These are phyloP conservation scores for Caenorhabditis remanei DNA, from an alignment of 1,140 invertebrate genomes.

Conservation along the genomic window DNA sequence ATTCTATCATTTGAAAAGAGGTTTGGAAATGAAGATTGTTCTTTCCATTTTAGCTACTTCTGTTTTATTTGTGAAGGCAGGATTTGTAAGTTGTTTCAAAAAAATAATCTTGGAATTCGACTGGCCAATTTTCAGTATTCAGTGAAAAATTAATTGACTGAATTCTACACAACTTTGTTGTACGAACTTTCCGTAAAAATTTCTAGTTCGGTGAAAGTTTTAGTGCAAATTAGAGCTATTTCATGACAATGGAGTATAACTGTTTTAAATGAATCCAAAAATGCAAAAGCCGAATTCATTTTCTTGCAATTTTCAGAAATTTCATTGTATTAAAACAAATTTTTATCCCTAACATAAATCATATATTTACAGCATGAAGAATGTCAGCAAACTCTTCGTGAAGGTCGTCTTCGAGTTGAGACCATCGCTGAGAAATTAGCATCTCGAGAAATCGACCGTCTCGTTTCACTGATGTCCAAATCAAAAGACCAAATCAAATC, in stretches of 20 bases:
- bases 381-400: slow-evolving; percentile 11
- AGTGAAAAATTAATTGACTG: too few species aligned
- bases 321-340: neutral
- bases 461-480: neutral
- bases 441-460: slow-evolving; percentile 11
- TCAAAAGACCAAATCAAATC: neutral
- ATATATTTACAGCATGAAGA: slow-evolving; percentile 20
- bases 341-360: neutral
- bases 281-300: too few species aligned
- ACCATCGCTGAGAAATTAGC: neutral
- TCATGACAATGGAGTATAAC: too few species aligned
- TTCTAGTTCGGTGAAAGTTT: too few species aligned
- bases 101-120: too few species aligned
- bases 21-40: neutral
- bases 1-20: neutral
- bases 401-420: slow-evolving; percentile 8
- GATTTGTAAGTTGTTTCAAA: slow-evolving; percentile 13
- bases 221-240: too few species aligned
- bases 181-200: too few species aligned
- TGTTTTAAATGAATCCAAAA: too few species aligned
- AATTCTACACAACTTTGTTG: too few species aligned
- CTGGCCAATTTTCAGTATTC: too few species aligned
- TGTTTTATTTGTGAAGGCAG: neutral
- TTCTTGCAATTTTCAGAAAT: too few species aligned
- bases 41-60: neutral